Conservation (phyloP, 1,140 invertebrate genomes). For the Drosophila sp. region DNA sequence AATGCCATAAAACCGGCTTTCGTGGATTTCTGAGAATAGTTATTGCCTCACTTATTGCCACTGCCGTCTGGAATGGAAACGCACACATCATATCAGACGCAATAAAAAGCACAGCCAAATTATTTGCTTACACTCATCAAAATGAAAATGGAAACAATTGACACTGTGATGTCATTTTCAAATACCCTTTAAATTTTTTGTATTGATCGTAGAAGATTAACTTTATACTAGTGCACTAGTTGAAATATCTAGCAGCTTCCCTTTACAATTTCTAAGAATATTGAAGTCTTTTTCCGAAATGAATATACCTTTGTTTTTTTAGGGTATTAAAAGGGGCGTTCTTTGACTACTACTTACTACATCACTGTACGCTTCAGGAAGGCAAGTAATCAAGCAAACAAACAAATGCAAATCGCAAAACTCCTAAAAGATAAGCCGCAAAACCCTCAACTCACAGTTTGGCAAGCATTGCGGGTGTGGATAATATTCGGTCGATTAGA, state of each 20-base stretch:
- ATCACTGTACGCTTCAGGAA: neutral
- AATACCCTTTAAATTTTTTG: neutral
- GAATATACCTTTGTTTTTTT: neutral
- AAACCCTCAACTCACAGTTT: slow-evolving; percentile 3
- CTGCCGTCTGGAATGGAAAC: neutral
- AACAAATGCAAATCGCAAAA: neutral
- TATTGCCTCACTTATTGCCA: slow-evolving; percentile 37
- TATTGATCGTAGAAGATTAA: too few species aligned
- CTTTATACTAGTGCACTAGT: too few species aligned
- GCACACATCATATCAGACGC: neutral
- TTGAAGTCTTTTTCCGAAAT: too few species aligned
- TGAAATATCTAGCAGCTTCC: too few species aligned
- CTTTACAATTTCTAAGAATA: too few species aligned
- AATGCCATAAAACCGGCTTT: slow-evolving; percentile 22
- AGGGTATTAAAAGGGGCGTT: neutral
- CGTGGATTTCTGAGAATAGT: slow-evolving; percentile 38
- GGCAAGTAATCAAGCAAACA: neutral
- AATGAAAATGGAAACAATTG: neutral
- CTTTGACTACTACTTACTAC: neutral
- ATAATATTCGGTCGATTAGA: neutral
- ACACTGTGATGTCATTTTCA: neutral
- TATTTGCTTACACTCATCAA: slow-evolving; percentile 14
- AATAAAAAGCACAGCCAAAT: neutral
- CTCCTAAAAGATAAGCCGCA: too few species aligned
- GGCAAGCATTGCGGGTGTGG: neutral